Conservation (phyloP, 2,888 invertebrate species). For the Shargacucullia verbasci region DNA sequence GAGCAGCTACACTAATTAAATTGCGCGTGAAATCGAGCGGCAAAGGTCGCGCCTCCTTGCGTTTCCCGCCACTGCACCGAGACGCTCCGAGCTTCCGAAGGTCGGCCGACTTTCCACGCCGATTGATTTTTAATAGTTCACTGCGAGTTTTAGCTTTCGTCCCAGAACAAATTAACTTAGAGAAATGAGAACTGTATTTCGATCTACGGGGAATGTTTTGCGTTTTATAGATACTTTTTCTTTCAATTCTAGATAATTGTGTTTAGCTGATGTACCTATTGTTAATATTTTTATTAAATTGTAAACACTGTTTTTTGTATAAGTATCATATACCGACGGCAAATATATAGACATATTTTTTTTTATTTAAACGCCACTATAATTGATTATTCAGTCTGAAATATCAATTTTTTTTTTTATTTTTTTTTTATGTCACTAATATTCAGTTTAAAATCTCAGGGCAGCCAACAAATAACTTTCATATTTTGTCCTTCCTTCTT, state of each 20-base stretch:
- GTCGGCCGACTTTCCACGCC: conserved; percentile 81
- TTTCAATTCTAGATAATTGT: too few relatives aligned
- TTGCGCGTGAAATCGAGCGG: conserved; percentile 88
- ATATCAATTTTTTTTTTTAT: too few relatives aligned
- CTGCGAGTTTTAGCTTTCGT: conserved; percentile 82
- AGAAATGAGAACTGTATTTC: conserved; percentile 73
- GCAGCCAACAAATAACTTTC: neutral
- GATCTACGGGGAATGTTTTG: conserved; percentile 11
- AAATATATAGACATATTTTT: too few relatives aligned
- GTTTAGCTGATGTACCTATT: too few relatives aligned
- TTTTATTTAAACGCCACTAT: too few relatives aligned
- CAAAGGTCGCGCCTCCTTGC: conserved; percentile 85
- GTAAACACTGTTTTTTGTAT: too few relatives aligned
- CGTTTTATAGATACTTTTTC: too few relatives aligned
- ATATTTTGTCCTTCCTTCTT: conserved; percentile 9
- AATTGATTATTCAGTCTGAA: too few relatives aligned
- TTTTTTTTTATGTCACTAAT: conserved; percentile 3
- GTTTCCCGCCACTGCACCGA: conserved; percentile 83
- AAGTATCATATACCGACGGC: too few relatives aligned
- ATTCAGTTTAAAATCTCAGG: conserved; percentile 1
- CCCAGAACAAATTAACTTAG: conserved; percentile 81
- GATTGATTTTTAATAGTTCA: conserved; percentile 87
- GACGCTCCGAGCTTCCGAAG: conserved; percentile 72
- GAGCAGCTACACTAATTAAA: conserved; percentile 85
- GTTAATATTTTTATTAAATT: too few relatives aligned